Conservation (phyloP, 2,797 vertebrate species). For the Trachurus trachurus region DNA sequence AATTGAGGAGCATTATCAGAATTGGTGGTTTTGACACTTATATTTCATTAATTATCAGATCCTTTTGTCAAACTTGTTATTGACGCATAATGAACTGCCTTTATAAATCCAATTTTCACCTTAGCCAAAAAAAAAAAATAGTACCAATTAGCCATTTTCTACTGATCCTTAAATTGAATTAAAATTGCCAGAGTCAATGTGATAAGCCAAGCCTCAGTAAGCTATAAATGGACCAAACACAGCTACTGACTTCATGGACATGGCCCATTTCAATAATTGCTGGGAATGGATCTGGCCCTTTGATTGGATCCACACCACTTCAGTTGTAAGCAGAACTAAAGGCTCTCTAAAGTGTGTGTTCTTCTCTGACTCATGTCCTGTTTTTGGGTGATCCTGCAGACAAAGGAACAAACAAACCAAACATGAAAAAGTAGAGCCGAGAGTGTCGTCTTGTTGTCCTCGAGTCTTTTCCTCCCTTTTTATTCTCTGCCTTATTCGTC, state of each 20-base stretch:
- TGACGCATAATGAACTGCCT: not conserved
- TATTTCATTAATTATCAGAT: not conserved
- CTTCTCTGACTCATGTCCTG: too few relatives aligned
- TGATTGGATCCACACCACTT: too few relatives aligned
- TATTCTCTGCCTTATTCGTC: constrained; percentile 31
- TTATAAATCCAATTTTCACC: too few relatives aligned
- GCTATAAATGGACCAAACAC: not conserved
- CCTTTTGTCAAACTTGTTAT: not conserved
- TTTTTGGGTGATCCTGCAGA: not conserved
- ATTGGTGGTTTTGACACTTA: not conserved
- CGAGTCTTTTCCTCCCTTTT: not conserved
- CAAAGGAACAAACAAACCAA: not conserved
- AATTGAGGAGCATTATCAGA: not conserved
- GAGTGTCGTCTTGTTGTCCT: not conserved
- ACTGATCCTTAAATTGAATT: not conserved
- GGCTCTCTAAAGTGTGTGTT: too few relatives aligned
- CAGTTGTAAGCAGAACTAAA: too few relatives aligned
- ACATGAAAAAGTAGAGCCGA: not conserved
- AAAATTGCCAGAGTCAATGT: not conserved
- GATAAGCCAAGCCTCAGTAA: not conserved
- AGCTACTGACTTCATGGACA: not conserved
- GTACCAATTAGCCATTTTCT: not conserved
- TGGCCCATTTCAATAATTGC: not conserved
- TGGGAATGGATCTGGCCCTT: too few relatives aligned
- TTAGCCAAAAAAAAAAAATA: not conserved